phyloP scores from a whole-genome alignment of 2,113 vertebrate species.

The Merops nubicus region DNA sequence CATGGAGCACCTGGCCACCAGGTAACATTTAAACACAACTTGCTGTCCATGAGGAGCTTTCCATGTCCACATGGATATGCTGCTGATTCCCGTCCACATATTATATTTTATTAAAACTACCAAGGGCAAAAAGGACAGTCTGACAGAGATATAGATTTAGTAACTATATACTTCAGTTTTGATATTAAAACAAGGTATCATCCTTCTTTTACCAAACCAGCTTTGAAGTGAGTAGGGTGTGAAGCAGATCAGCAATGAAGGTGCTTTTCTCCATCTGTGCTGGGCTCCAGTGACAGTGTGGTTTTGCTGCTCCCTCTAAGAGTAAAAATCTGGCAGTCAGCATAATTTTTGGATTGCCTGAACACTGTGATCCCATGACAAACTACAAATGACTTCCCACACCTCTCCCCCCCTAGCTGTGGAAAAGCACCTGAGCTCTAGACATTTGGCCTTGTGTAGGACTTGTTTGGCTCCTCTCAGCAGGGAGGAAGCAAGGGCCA shows the following conservation, averaged over 20 bases:
- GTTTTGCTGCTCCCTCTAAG: not conserved
- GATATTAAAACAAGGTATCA: not conserved
- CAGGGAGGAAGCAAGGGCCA: not conserved
- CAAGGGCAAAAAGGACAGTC: conserved; percentile 50
- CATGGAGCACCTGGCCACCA: conserved; percentile 63
- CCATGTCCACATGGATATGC: not conserved
- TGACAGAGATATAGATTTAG: conserved; percentile 69
- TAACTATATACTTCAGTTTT: conserved; percentile 18
- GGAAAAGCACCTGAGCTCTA: not conserved
- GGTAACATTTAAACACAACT: conserved; percentile 44
- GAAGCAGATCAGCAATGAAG: not conserved
- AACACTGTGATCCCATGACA: not conserved
- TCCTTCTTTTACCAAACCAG: not conserved
- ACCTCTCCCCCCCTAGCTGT: not conserved
- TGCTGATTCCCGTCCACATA: not conserved
- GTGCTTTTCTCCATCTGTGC: not conserved
- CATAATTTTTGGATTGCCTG: not conserved
- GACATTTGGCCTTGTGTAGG: not conserved
- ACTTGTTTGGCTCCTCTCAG: not conserved
- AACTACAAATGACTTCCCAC: not conserved
- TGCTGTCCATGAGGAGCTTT: not conserved
- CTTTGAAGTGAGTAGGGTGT: not conserved
- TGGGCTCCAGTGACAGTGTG: not conserved
- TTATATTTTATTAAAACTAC: not conserved
- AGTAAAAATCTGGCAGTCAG: not conserved